phyloP scores from a whole-genome alignment of 2,113 vertebrate genomes.

The Solenodon paradoxus region DNA sequence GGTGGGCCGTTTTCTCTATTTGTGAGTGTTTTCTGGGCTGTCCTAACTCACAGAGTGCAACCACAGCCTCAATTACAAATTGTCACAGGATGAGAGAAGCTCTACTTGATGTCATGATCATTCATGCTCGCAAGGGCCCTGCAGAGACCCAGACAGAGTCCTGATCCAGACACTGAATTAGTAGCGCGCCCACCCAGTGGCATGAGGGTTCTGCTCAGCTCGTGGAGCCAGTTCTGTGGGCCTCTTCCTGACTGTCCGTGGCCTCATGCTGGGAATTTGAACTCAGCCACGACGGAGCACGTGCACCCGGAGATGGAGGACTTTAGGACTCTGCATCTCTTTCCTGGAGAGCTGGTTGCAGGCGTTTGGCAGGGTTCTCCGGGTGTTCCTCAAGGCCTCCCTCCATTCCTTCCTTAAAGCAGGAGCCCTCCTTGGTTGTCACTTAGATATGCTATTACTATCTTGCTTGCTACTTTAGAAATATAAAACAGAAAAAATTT shows the following conservation, averaged over 20 bases:
- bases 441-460: neutral
- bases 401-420: neutral
- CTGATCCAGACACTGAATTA: neutral
- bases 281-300: neutral
- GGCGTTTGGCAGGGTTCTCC: neutral
- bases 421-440: neutral
- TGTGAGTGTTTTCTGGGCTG: neutral
- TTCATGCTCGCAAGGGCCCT: neutral
- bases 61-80: neutral
- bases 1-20: neutral
- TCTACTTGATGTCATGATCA: neutral
- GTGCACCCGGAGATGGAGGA: neutral
- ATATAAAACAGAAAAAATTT: neutral
- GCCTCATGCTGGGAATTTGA: neutral
- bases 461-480: neutral
- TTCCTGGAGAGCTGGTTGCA: neutral
- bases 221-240: fast-evolving
- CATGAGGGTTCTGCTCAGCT: neutral
- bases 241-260: neutral
- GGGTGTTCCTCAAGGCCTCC: neutral
- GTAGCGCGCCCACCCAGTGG: neutral
- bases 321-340: neutral
- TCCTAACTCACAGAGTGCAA: neutral
- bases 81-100: neutral
- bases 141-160: neutral